Conservation (phyloP, 2,888 invertebrate genomes). For the Fabriciana adippe region DNA sequence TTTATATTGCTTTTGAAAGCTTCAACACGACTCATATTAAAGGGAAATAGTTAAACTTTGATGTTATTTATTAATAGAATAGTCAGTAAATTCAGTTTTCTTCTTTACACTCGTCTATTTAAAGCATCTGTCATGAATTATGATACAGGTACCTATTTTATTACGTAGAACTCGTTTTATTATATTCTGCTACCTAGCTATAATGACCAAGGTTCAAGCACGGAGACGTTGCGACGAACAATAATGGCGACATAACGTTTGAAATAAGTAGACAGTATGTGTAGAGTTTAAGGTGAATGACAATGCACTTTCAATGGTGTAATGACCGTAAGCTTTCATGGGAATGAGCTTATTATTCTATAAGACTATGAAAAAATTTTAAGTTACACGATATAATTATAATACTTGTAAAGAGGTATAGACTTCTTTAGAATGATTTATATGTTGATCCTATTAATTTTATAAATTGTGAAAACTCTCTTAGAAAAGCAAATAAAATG, state of each 20-base stretch:
- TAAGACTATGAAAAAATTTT: conserved; percentile 2
- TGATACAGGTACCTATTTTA: background rate
- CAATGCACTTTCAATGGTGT: conserved; percentile 57
- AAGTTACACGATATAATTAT: conserved; percentile 25
- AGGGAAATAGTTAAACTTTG: background rate
- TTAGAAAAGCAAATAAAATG: too few relatives aligned
- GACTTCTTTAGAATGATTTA: background rate
- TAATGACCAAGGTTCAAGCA: conserved; percentile 13
- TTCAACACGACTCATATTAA: conserved; percentile 1
- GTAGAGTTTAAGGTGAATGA: conserved; percentile 58
- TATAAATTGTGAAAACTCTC: too few relatives aligned
- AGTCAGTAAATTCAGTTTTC: background rate
- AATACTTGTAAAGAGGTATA: background rate
- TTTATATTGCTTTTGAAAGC: conserved; percentile 45
- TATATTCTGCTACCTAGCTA: conserved; percentile 1
- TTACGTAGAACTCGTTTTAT: conserved; percentile 1
- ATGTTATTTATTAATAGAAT: background rate
- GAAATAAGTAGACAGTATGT: conserved; percentile 13
- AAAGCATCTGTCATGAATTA: background rate
- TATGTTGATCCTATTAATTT: too few relatives aligned
- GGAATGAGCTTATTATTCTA: conserved; percentile 22
- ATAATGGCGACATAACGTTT: conserved; percentile 16
- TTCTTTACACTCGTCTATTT: background rate
- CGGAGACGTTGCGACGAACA: background rate
- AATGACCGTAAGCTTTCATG: conserved; percentile 48